Evolutionary conservation across 2,888 invertebrate genomes (phyloP).

Genomic region (Serrognathus titanus): DNA sequence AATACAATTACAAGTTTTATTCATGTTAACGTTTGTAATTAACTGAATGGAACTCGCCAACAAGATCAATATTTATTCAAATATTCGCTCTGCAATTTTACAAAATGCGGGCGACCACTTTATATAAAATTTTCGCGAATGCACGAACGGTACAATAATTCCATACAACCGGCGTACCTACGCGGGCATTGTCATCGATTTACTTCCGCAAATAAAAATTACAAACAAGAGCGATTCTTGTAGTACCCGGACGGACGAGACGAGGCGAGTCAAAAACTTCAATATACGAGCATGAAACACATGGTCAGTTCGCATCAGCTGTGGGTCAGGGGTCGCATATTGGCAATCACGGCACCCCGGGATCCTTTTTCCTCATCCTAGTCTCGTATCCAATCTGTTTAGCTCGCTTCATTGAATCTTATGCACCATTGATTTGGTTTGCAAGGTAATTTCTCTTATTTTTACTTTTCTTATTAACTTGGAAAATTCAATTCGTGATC

Average conservation of each 20-base stretch:
- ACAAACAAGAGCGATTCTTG: background rate
- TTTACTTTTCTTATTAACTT: constrained; percentile 37
- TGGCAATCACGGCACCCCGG: constrained; percentile 40
- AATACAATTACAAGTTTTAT: too few relatives aligned
- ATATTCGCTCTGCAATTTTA: too few relatives aligned
- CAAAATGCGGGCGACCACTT: background rate
- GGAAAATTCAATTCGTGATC: constrained; percentile 20
- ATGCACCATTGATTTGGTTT: constrained; percentile 46
- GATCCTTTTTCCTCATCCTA: constrained; percentile 39
- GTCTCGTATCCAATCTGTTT: constrained; percentile 48
- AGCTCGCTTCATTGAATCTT: constrained; percentile 47
- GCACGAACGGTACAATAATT: background rate
- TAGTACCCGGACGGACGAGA: background rate
- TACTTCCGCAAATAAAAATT: constrained; percentile 2
- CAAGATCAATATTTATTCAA: too few relatives aligned
- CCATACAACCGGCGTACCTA: background rate
- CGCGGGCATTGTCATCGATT: background rate
- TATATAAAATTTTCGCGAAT: background rate
- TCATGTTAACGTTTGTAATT: too few relatives aligned
- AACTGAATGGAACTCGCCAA: too few relatives aligned
- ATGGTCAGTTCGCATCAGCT: constrained; percentile 46
- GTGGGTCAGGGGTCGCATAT: constrained; percentile 41
- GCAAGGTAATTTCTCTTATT: constrained; percentile 42
- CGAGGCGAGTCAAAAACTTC: background rate
- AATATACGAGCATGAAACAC: constrained; percentile 30